Evolutionary conservation across 2,888 invertebrate genomes (phyloP).

Genomic region (Macaria notata): DNA sequence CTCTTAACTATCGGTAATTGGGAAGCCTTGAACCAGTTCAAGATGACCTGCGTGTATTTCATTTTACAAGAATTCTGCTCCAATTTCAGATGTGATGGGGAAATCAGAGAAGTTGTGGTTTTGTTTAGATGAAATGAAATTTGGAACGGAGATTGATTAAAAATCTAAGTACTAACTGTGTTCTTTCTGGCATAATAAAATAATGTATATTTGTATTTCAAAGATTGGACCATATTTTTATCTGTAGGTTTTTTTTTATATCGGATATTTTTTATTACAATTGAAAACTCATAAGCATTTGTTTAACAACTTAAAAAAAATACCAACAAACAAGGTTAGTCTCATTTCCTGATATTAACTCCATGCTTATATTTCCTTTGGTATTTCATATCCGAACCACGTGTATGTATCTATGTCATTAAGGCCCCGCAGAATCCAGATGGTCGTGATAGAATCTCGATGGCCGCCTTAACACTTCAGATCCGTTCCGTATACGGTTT

Average conservation of each 20-base stretch:
- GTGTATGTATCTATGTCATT: conserved; percentile 23
- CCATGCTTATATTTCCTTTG: conserved; percentile 23
- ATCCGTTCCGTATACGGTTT: conserved; percentile 9
- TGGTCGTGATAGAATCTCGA: conserved; percentile 30
- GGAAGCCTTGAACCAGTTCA: conserved; percentile 16
- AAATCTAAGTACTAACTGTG: background rate
- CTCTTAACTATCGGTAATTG: conserved; percentile 15
- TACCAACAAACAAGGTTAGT: too few species aligned
- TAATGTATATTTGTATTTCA: too few species aligned
- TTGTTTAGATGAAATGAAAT: background rate
- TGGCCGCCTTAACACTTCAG: conserved; percentile 16
- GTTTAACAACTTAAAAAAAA: too few species aligned
- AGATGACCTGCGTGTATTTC: conserved; percentile 6
- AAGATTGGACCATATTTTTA: too few species aligned
- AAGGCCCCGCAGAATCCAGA: conserved; percentile 8
- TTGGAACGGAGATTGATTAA: background rate
- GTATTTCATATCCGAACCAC: conserved; percentile 33
- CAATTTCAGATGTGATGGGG: too few species aligned
- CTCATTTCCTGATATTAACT: conserved; percentile 6
- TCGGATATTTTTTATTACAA: too few species aligned
- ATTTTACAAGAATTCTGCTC: background rate
- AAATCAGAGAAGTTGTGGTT: too few species aligned
- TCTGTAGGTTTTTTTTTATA: too few species aligned
- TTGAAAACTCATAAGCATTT: too few species aligned
- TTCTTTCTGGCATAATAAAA: too few species aligned